These are phyloP conservation scores for Archips xylosteana DNA, from an alignment of 2,888 invertebrate species.

Conservation along the genomic window DNA sequence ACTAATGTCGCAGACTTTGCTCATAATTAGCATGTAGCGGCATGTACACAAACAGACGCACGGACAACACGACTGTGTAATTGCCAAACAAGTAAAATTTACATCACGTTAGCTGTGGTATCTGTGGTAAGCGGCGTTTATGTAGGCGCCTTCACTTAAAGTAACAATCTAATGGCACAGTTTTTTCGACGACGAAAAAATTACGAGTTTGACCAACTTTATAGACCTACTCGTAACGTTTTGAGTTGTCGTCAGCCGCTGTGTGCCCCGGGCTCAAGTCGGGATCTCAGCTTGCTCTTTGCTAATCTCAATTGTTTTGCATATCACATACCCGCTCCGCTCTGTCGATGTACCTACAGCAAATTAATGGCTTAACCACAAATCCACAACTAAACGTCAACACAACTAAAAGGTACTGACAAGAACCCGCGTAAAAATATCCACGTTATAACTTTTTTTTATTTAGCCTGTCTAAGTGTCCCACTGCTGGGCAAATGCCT, in stretches of 20 bases:
- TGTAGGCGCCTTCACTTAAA: slow-evolving; percentile 35
- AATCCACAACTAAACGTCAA: slow-evolving; percentile 61
- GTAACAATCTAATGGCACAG: slow-evolving; percentile 30
- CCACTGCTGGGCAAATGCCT: too few species aligned
- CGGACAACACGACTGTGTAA: slow-evolving; percentile 54
- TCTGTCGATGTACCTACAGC: slow-evolving; percentile 69
- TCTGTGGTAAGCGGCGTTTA: slow-evolving; percentile 43
- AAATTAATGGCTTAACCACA: slow-evolving; percentile 76
- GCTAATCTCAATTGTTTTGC: slow-evolving; percentile 80
- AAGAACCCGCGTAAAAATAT: slow-evolving; percentile 46
- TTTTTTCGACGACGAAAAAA: slow-evolving; percentile 8
- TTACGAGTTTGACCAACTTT: background rate
- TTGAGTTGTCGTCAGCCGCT: slow-evolving; percentile 25
- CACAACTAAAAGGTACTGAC: slow-evolving; percentile 49
- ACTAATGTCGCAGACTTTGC: slow-evolving; percentile 60
- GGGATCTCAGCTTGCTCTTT: slow-evolving; percentile 57
- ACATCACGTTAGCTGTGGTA: slow-evolving; percentile 34
- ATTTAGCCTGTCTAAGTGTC: too few species aligned
- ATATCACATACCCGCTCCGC: slow-evolving; percentile 72
- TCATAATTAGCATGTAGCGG: slow-evolving; percentile 64
- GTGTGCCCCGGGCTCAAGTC: slow-evolving; percentile 51
- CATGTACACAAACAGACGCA: slow-evolving; percentile 52
- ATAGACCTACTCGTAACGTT: background rate
- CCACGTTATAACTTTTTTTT: background rate
- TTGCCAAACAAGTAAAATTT: slow-evolving; percentile 55